Conservation (phyloP, 1,140 invertebrate species). For the Stegodyphus mimosarum region DNA sequence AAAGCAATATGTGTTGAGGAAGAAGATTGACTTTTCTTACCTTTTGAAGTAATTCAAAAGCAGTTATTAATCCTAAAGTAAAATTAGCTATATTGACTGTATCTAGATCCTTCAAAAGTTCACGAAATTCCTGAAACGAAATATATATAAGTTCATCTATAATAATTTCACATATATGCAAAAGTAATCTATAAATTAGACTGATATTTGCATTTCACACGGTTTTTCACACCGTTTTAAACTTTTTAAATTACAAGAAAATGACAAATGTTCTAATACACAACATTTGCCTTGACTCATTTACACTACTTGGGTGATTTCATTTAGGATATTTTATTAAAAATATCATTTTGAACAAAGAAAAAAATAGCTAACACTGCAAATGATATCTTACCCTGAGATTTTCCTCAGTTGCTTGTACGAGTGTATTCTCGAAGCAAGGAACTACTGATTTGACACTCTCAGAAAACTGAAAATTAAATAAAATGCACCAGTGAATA, state of each 20-base stretch:
- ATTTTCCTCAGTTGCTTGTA: slow-evolving; percentile 89
- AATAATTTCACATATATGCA: not conserved
- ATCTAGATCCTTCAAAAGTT: slow-evolving; percentile 78
- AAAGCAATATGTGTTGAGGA: too few species aligned
- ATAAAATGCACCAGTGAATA: not conserved
- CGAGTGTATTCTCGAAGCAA: slow-evolving; percentile 82
- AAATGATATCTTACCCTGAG: slow-evolving; percentile 74
- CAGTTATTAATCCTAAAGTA: slow-evolving; percentile 85
- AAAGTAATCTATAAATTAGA: not conserved
- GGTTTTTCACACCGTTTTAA: too few species aligned
- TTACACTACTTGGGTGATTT: too few species aligned
- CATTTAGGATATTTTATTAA: too few species aligned
- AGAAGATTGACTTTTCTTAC: slow-evolving; percentile 68
- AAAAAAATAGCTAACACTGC: too few species aligned
- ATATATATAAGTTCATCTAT: not conserved
- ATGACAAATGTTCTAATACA: too few species aligned
- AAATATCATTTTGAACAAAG: too few species aligned
- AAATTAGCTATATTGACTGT: slow-evolving; percentile 95
- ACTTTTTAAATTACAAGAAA: too few species aligned
- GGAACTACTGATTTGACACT: slow-evolving; percentile 72
- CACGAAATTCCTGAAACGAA: slow-evolving; percentile 76
- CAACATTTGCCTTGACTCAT: too few species aligned
- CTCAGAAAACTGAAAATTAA: slow-evolving; percentile 65
- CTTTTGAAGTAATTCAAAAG: slow-evolving; percentile 86
- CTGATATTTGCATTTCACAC: too few species aligned